A percentile compares a stretch with the other conserved stretches of the same genome.
These are phyloP conservation scores for Bursaphelenchus okinawaensis DNA, from an alignment of 2,888 invertebrate species.

Conservation along the genomic window DNA sequence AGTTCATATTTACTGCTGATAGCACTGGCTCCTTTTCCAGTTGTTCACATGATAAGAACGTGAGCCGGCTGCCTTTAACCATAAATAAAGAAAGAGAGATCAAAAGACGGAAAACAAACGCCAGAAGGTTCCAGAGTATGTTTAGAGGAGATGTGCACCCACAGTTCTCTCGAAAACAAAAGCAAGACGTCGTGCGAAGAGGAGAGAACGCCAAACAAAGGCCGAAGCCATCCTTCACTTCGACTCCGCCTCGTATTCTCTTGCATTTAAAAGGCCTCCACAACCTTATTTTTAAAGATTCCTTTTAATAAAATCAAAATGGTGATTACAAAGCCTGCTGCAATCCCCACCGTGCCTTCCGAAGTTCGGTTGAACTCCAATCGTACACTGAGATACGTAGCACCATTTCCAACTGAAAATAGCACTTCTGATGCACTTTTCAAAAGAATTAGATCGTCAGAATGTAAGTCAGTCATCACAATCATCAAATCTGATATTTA, in stretches of 20 bases:
- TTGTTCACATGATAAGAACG: not conserved
- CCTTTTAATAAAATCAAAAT: conserved; percentile 14
- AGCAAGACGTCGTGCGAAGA: not conserved
- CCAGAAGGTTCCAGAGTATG: not conserved
- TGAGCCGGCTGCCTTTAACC: no score
- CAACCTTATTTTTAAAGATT: not conserved
- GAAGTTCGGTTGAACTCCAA: conserved; percentile 44
- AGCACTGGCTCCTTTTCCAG: no score
- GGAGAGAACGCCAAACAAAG: not conserved
- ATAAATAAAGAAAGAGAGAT: not conserved
- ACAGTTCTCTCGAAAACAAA: not conserved
- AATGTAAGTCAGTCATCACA: conserved; percentile 13
- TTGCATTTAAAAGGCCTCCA: not conserved
- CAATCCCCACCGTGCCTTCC: conserved; percentile 26
- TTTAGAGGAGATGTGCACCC: not conserved
- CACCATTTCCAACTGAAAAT: conserved; percentile 7
- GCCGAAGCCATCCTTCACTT: not conserved
- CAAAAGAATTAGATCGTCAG: not conserved
- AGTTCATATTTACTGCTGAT: no score
- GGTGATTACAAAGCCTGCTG: conserved; percentile 27
- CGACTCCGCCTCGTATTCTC: not conserved
- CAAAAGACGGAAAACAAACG: no score
- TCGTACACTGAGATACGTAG: conserved; percentile 32
- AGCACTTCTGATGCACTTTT: not conserved
- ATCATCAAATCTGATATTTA: conserved; percentile 16